phyloP scores from a whole-genome alignment of 2,888 invertebrate species.

The Idaea aversata region DNA sequence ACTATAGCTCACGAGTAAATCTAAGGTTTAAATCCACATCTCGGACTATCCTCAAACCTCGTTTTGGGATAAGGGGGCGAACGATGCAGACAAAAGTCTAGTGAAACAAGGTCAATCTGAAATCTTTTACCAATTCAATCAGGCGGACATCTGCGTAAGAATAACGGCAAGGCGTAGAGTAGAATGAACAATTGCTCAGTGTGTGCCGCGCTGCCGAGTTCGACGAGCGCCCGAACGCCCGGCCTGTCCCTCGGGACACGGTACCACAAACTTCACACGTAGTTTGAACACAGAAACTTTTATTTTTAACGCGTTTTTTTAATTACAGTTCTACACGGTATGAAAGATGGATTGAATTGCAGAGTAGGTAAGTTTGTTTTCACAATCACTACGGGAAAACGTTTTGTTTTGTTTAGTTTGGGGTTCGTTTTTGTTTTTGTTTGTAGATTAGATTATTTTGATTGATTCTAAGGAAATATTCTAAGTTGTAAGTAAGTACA shows the following conservation, averaged over 20 bases:
- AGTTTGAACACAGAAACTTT: constrained; percentile 39
- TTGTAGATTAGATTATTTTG: neutral
- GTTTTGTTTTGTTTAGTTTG: neutral
- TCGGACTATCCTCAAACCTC: too few relatives aligned
- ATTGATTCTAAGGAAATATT: neutral
- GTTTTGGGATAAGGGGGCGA: neutral
- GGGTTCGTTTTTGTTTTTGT: neutral
- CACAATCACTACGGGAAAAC: neutral
- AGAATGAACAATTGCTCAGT: constrained; percentile 76
- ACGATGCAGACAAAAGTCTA: constrained; percentile 6
- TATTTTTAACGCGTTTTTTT: constrained; percentile 12
- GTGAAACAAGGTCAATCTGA: constrained; percentile 24
- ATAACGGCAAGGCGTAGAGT: constrained; percentile 64
- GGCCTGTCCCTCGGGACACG: constrained; percentile 44
- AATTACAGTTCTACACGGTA: neutral
- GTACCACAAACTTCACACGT: constrained; percentile 55
- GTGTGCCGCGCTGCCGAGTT: constrained; percentile 61
- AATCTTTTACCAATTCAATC: constrained; percentile 54
- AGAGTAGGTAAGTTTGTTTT: neutral
- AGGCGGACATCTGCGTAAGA: constrained; percentile 74
- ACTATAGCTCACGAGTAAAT: too few relatives aligned
- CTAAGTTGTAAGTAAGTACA: too few relatives aligned
- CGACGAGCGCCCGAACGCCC: constrained; percentile 48
- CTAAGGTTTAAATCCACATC: too few relatives aligned
- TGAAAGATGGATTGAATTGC: neutral